A percentile compares a stretch with the other conserved stretches of the same genome.
phyloP scores from a whole-genome alignment of 2,113 vertebrate species.

The Scortum barcoo region DNA sequence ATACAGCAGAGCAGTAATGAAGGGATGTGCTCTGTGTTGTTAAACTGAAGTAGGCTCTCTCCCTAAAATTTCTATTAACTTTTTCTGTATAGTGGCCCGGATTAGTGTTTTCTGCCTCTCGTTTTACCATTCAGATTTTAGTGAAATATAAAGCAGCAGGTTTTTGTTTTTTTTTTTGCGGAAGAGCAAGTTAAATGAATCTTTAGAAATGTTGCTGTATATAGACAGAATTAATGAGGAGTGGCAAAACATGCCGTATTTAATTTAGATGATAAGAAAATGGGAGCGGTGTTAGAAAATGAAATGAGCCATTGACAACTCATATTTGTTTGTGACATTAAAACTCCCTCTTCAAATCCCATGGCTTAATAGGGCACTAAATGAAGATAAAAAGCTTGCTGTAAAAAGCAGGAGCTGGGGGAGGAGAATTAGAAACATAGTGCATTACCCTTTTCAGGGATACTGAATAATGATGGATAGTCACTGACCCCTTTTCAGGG shows the following conservation, averaged over 20 bases:
- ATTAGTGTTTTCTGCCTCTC: background rate
- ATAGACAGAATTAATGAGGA: conserved; percentile 19
- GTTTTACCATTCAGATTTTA: background rate
- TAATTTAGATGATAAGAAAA: conserved; percentile 20
- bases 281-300: background rate
- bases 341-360: conserved; percentile 37
- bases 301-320: conserved; percentile 27
- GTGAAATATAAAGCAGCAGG: conserved; percentile 23
- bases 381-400: conserved; percentile 45
- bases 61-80: conserved; percentile 9
- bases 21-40: conserved; percentile 2
- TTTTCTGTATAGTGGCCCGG: background rate
- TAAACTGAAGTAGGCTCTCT: conserved; percentile 15
- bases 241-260: background rate
- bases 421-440: conserved; percentile 49
- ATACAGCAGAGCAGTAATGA: conserved; percentile 8
- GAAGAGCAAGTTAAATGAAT: background rate
- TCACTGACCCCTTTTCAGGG: conserved; percentile 62
- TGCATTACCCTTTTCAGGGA: conserved; percentile 74
- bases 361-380: conserved; percentile 38
- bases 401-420: conserved; percentile 37
- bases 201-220: conserved; percentile 20
- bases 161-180: background rate
- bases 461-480: conserved; percentile 49
- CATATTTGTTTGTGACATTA: conserved; percentile 39